phyloP scores from a whole-genome alignment of 2,797 vertebrate genomes.

The Eurystomus glaucurus region DNA sequence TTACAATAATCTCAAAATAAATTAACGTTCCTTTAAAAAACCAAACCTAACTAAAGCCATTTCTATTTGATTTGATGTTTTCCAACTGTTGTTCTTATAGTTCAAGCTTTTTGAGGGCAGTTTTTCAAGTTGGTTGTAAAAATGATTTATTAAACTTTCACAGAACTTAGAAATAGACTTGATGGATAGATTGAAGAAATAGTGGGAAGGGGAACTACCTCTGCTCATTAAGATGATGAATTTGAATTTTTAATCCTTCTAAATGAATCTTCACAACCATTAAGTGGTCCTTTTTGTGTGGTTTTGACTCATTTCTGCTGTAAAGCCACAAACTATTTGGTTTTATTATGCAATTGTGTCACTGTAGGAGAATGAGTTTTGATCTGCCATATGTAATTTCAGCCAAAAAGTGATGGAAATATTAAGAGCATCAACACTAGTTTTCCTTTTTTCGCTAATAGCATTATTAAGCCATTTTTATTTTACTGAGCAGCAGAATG shows the following conservation, averaged over 20 bases:
- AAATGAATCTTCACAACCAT: conserved; percentile 17
- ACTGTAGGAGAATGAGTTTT: not conserved
- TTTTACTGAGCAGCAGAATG: not conserved
- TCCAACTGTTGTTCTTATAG: not conserved
- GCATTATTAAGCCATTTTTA: not conserved
- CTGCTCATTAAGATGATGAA: not conserved
- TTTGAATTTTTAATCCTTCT: not conserved
- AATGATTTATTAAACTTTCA: not conserved
- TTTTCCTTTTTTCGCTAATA: conserved; percentile 33
- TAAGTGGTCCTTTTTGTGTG: conserved; percentile 18
- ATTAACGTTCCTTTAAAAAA: not conserved
- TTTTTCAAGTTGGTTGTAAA: not conserved
- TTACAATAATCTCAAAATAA: conserved; percentile 9
- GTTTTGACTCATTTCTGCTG: conserved; percentile 40
- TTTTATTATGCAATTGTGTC: conserved; percentile 28
- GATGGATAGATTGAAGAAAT: not conserved
- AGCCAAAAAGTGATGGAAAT: conserved; percentile 1
- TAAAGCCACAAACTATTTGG: not conserved
- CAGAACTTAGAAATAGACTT: conserved; percentile 5
- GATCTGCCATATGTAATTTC: not conserved
- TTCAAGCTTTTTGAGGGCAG: not conserved
- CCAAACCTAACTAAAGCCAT: not conserved
- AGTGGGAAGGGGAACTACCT: not conserved
- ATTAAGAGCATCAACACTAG: not conserved
- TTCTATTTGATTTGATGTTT: conserved; percentile 3